Base-by-base conservation (phyloP, 2,113 vertebrate genomes). In the Paracanthobrama guichenoti region DNA sequence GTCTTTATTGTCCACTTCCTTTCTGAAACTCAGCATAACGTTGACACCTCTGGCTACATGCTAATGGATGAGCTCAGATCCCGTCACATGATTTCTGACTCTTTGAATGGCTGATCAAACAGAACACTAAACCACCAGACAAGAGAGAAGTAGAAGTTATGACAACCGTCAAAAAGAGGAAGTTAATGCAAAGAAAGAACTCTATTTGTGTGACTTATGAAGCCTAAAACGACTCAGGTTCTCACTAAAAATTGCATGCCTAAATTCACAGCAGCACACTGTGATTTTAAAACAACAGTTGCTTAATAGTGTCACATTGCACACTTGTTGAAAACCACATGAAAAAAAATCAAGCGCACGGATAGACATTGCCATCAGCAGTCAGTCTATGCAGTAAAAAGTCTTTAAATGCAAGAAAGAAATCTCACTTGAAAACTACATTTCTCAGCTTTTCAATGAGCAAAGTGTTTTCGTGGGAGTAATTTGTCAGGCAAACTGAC, bases 1-100 rank as follows among this genome's bases (percentile, higher is more conserved):
- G 42, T 46, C 24, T 55, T 83, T 59, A 35, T 16, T 77, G 57
- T 83, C 81, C 77, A 84, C 53, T 87, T 87, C 81, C 88, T 82
- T 67, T 81, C 46, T 13, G 69, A 71, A 88, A 81, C 39, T 82
- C 64, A 57, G 48, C 66, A 71, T 57, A 42, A 42, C 18, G 10
- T 77, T 74, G 62, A 76, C 69, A 76, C 87, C 64, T 60, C 55
- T 85, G 55, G n/a, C 48, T 79, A 20, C n/a, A 57, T 39, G 64
- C 64, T 66, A 66, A 31, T 22, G 48, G 20, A n/a, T 50, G 75
- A 53, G 28, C 85, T 66, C 60, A 84, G 50, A 71, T 55, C 13
- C 28, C 26, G 7, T 55, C 79, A 82, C 80, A 71, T 82, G 80
- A 82, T 18, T 72, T 71, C 48, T 39, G 22, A 57, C 62, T 67